Percentiles rank a stretch among this genome's conserved stretches.
phyloP scores from a whole-genome alignment of 2,113 vertebrate genomes.

The Suricata suricatta region DNA sequence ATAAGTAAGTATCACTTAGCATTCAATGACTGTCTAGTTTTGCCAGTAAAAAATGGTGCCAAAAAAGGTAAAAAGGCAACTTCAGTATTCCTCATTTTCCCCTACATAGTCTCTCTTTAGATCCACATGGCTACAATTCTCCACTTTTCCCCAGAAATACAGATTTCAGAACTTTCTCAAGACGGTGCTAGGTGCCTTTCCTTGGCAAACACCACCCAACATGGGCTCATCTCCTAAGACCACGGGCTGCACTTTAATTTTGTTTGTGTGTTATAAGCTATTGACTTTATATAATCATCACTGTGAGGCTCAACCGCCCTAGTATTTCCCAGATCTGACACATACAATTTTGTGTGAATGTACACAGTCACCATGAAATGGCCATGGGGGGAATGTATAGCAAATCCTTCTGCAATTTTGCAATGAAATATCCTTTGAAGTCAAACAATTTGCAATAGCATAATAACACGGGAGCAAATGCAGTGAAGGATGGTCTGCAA shows the following conservation, averaged over 20 bases:
- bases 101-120: neutral
- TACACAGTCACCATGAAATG: neutral
- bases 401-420: neutral
- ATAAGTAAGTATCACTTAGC: constrained; percentile 25
- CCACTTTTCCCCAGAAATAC: neutral
- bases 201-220: neutral
- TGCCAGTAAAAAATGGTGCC: constrained; percentile 8
- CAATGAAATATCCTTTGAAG: neutral
- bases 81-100: neutral
- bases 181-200: neutral
- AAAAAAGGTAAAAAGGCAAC: neutral
- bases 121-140: neutral
- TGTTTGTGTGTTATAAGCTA: neutral
- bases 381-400: neutral
- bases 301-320: neutral
- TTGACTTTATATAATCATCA: neutral
- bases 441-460: neutral
- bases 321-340: neutral
- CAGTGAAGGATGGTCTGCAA: neutral
- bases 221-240: neutral
- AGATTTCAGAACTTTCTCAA: neutral
- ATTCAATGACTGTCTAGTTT: constrained; percentile 29
- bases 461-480: neutral
- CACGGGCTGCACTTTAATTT: neutral
- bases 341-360: neutral